phyloP scores from a whole-genome alignment of 1,140 invertebrate species.

The Subanguina moxae region DNA sequence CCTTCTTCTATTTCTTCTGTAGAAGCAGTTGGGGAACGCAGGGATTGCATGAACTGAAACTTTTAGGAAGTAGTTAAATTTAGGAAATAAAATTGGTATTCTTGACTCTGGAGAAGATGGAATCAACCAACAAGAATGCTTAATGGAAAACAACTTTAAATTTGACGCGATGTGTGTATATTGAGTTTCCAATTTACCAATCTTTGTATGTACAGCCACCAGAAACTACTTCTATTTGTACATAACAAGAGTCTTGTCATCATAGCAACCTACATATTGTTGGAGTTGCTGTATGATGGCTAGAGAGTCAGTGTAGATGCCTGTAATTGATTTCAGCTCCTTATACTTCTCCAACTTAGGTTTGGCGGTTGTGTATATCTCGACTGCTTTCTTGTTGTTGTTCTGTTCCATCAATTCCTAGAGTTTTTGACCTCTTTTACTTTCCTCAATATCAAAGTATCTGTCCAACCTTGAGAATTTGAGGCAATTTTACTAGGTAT shows the following conservation, averaged over 20 bases:
- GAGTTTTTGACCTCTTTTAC: too few relatives aligned
- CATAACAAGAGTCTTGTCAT: too few relatives aligned
- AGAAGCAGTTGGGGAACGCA: constrained; percentile 11
- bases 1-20: constrained; percentile 30
- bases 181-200: too few relatives aligned
- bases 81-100: too few relatives aligned
- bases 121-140: too few relatives aligned
- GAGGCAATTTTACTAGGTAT: constrained; percentile 39
- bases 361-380: constrained; percentile 11
- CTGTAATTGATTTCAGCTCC: constrained; percentile 12
- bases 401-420: constrained; percentile 13
- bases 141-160: too few relatives aligned
- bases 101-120: too few relatives aligned
- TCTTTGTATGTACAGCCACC: too few relatives aligned
- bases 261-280: background rate
- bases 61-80: background rate
- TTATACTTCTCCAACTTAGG: constrained; percentile 25
- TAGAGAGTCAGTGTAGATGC: constrained; percentile 9
- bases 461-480: constrained; percentile 27
- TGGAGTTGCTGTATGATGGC: background rate
- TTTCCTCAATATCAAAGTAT: background rate
- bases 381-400: constrained; percentile 14
- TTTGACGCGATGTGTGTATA: too few relatives aligned
- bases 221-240: too few relatives aligned
- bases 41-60: constrained; percentile 18